Conservation (phyloP, 2,113 vertebrate genomes). For the Gymnocephalus cernua region DNA sequence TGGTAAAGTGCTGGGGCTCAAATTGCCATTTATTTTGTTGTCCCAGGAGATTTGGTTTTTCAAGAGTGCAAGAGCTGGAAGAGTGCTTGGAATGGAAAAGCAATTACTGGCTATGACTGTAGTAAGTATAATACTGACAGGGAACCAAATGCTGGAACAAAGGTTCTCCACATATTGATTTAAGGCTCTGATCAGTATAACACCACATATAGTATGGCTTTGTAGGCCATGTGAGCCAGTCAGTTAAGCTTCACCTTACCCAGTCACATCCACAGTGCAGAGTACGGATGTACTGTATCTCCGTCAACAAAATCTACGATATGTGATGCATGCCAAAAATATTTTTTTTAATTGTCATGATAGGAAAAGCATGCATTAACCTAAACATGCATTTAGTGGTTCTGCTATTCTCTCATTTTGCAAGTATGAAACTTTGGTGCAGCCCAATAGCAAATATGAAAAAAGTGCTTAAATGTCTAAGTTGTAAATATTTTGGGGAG, state of each 20-base stretch:
- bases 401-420: too few relatives aligned
- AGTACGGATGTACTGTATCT: not conserved
- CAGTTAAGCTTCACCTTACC: not conserved
- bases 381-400: not conserved
- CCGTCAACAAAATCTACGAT: rapidly evolving
- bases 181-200: constrained; percentile 21
- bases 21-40: constrained; percentile 71
- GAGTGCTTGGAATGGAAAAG: constrained; percentile 70
- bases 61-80: constrained; percentile 66
- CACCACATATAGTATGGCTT: not conserved
- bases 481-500: too few relatives aligned
- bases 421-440: not conserved
- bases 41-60: constrained; percentile 70
- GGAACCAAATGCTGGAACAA: constrained; percentile 36
- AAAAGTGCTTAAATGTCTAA: not conserved
- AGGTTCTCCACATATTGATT: constrained; percentile 52
- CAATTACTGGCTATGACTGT: constrained; percentile 65
- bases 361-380: not conserved
- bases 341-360: not conserved
- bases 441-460: not conserved
- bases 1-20: constrained; percentile 66
- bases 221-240: not conserved
- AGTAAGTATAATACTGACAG: constrained; percentile 51
- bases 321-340: not conserved
- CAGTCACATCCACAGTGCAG: not conserved